Evolutionary conservation across 2,113 vertebrate species (phyloP).

Genomic region (Daubentonia madagascariensis): DNA sequence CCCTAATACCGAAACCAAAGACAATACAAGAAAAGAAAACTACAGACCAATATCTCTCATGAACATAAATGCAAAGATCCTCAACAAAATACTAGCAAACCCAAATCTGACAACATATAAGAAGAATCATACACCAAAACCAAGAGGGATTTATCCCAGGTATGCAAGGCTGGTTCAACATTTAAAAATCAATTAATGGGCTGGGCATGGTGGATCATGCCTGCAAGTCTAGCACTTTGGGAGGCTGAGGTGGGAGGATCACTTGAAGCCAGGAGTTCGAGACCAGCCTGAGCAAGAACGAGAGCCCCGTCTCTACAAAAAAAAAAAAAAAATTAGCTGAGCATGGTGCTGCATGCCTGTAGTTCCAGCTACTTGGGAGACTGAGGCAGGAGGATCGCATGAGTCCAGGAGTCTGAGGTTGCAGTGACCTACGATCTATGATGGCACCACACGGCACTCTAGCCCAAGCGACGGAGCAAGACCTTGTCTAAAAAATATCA

Average conservation of each 20-base stretch:
- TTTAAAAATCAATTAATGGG: not conserved
- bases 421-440: not conserved
- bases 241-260: not conserved
- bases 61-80: too few species aligned
- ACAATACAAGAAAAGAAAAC: too few species aligned
- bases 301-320: not conserved
- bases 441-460: not conserved
- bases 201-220: not conserved
- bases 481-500: not conserved
- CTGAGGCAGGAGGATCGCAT: not conserved
- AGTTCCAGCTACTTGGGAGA: not conserved
- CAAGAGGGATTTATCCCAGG: not conserved
- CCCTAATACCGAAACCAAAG: too few species aligned
- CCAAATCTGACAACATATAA: not conserved
- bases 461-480: not conserved
- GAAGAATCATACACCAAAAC: not conserved
- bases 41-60: too few species aligned
- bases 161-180: not conserved
- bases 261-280: not conserved
- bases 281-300: not conserved
- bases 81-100: not conserved
- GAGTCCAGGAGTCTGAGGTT: not conserved
- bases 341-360: not conserved
- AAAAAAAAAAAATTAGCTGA: not conserved
- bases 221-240: not conserved